Base-by-base conservation (phyloP, 2,113 vertebrate genomes). In the Andinoacara biseriatus region DNA sequence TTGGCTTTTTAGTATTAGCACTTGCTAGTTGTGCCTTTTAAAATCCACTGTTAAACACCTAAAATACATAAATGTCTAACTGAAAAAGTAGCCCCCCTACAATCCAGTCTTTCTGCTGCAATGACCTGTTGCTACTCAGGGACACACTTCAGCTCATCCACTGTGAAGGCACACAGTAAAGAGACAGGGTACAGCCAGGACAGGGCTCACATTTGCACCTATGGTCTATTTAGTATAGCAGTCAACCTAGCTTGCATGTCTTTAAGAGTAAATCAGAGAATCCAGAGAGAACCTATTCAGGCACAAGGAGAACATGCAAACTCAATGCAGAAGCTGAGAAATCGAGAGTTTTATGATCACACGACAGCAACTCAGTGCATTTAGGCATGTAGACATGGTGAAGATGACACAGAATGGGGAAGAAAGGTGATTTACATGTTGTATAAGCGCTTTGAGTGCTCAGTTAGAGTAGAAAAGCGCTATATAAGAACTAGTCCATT, bases 1-100 rank as follows among this genome's bases (percentile, higher is more conserved):
- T 89, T 35, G 14, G 26, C 74, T 85, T 72, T 62, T 75, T 65
- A 83, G 60, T 31, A 78, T 65, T 76, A 83, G 29, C 7, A 78
- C 31, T 62, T 18, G 60, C 38, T 62, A 22, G 33, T 52, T 60
- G 63, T 74, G 31, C 13, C 61, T 74, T 83, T 77, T 59, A 58
- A 81, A 86, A 87, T 26, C 14, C 35, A 63, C 63, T 56, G 11
- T 3, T 60, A 33, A 79, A 56, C 58, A 83, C 24, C 74, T 74
- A 38, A 54, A 79, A 82, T 62, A 4, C 24, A 76, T 9, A 77
- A 29, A 74, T n/a, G 15, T 76, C 60, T 61, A 11, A 65, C 22
- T 62, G 65, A 75, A 81, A 5, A 67, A 67, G 24, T 35, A 35
- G 17, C 24, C 13, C 59, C 11, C 49, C 11, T 65, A 10, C 35